Evolutionary conservation across 1,140 invertebrate species (phyloP).

Genomic region (Cyclargus thomasi): DNA sequence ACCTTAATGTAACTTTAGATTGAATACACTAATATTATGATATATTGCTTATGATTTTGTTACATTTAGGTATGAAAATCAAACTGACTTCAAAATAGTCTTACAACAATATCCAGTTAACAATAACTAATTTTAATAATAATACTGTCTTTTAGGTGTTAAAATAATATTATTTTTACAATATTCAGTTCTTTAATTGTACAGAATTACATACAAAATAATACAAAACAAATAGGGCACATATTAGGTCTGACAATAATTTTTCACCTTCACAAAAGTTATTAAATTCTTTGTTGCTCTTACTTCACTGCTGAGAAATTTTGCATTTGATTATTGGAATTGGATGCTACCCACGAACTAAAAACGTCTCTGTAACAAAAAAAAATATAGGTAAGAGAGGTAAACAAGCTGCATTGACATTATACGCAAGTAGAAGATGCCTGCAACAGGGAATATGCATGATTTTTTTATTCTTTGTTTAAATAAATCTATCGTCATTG

Average conservation of each 20-base stretch:
- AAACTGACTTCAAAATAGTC: not conserved
- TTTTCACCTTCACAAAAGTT: not conserved
- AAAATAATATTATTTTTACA: not conserved
- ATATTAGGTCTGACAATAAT: not conserved
- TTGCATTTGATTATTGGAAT: slow-evolving; percentile 82
- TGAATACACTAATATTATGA: slow-evolving; percentile 11
- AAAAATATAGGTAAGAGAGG: not conserved
- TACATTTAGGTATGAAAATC: slow-evolving; percentile 6
- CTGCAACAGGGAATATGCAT: too few relatives aligned
- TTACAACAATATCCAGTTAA: not conserved
- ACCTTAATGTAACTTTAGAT: slow-evolving; percentile 13
- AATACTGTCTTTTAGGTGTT: slow-evolving; percentile 8
- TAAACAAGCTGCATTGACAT: too few relatives aligned
- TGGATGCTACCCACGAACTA: slow-evolving; percentile 90
- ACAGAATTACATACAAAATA: not conserved
- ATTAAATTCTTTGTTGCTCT: slow-evolving; percentile 63
- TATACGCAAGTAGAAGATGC: too few relatives aligned
- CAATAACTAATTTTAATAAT: not conserved
- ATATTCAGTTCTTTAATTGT: not conserved
- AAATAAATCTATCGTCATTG: too few relatives aligned
- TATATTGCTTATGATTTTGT: slow-evolving; percentile 15
- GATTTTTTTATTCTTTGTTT: too few relatives aligned
- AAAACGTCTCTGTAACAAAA: slow-evolving; percentile 86
- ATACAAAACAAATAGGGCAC: not conserved
- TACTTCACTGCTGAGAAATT: slow-evolving; percentile 73